Evolutionary conservation across 1,140 invertebrate species (phyloP), one percentile per base, ranked within the genome.

Genomic region (Apis mellifera): DNA sequence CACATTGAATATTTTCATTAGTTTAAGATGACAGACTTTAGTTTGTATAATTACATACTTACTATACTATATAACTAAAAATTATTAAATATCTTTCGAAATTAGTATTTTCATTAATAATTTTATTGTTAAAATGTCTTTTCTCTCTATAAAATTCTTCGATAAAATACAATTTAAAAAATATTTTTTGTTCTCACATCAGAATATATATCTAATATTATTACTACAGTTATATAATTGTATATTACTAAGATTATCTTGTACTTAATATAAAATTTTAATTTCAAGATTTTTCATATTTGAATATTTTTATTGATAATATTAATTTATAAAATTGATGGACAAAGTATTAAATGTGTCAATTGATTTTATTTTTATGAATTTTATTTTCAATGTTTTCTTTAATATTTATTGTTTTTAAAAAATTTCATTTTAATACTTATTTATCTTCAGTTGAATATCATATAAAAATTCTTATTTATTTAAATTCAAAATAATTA

Each of bases 101-200:
- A 50, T 57, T 11, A n/a, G 0, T n/a, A 4, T 21, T 12, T 42
- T 42, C 32, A 42, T 42, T 42, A 5, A 42, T 42, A 42, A 42
- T 42, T 42, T 78, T 1, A 55, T 76, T n/a, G 55, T 73, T 0
- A 68, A 73, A 13, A 59, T 60, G 59, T 72, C n/a, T 8, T 59
- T 52, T 76, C 52, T n/a, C n/a, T n/a, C n/a, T n/a, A 59, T 59
- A 12, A 26, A 75, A 75, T 9, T 70, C 19, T 48, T 72, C 21
- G 50, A 15, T 66, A 13, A 55, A 19, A 23, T 55, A 15, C 15
- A 26, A 68, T 19, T 4, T 9, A n/a, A n/a, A 42, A 62, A 62
- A 9, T 81, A 32, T 80, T 17, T 15, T 11, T 17, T 66, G 32
- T 52, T 52, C 26, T n/a, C 48, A 57, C 26, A 13, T 12, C 26